A percentile compares a stretch with the other conserved stretches of the same genome.
Evolutionary conservation across 2,113 vertebrate species (phyloP).

Genomic region (Regulus satrapa): DNA sequence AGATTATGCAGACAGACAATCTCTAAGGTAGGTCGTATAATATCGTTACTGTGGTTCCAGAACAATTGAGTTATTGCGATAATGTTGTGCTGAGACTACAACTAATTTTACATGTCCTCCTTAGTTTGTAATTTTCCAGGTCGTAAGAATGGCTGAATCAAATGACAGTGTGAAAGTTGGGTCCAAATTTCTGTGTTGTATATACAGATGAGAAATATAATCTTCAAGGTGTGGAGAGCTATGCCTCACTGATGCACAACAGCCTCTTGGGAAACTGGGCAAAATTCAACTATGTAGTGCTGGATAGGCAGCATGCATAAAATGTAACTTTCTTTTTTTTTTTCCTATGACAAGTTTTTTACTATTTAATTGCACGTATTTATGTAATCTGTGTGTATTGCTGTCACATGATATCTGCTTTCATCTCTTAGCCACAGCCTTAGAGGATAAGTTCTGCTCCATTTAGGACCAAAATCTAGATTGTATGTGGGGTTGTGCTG

Average conservation of each 20-base stretch:
- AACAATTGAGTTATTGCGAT: not conserved
- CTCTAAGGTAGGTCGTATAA: not conserved
- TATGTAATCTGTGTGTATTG: not conserved
- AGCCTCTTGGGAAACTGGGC: not conserved
- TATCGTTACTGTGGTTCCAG: not conserved
- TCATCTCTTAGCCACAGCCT: not conserved
- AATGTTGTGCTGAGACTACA: not conserved
- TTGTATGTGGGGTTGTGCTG: accelerated
- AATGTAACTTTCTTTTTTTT: not conserved
- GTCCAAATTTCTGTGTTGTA: not conserved
- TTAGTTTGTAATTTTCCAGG: not conserved
- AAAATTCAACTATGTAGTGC: not conserved
- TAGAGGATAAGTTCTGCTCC: not conserved
- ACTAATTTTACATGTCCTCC: not conserved
- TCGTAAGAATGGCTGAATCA: not conserved
- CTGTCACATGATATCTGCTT: not conserved
- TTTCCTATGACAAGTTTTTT: not conserved
- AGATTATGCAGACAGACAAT: not conserved
- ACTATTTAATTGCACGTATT: not conserved
- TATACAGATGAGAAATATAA: not conserved
- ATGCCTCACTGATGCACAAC: not conserved
- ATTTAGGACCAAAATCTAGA: not conserved
- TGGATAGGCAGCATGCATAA: not conserved
- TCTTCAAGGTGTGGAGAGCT: not conserved
- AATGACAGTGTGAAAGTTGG: not conserved